A percentile compares a stretch with the other conserved stretches of the same genome.
Evolutionary conservation across 2,888 invertebrate species (phyloP).

Genomic region (Bellardia bayeri): DNA sequence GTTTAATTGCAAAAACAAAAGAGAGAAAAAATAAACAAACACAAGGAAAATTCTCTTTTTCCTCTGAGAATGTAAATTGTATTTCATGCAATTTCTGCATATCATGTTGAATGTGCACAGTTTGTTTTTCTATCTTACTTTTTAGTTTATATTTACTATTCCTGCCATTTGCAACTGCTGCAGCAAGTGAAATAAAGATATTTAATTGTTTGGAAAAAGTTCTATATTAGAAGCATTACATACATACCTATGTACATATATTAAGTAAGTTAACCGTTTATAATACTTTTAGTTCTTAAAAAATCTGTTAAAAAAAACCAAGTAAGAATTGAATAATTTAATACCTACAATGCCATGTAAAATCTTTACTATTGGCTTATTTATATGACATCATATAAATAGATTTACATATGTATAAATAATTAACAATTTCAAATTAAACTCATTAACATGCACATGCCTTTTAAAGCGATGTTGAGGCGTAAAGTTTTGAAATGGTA

Average conservation of each 20-base stretch:
- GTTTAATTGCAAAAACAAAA: neutral
- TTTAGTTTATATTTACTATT: constrained; percentile 60
- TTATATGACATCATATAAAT: constrained; percentile 40
- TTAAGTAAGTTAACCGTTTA: neutral
- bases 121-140: constrained; percentile 42
- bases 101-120: constrained; percentile 60
- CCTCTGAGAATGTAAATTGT: neutral
- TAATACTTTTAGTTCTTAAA: neutral
- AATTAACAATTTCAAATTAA: neutral
- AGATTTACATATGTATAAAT: neutral
- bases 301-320: neutral
- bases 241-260: no score
- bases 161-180: neutral
- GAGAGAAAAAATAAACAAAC: neutral
- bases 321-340: neutral
- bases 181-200: neutral
- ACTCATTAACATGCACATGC: neutral
- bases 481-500: neutral
- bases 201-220: neutral
- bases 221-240: neutral
- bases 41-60: neutral
- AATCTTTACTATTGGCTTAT: constrained; percentile 1
- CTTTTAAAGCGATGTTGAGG: neutral
- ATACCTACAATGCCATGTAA: neutral
- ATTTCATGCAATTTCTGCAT: constrained; percentile 49